Conservation (phyloP, 2,888 invertebrate genomes). For the Rhingia campestris region DNA sequence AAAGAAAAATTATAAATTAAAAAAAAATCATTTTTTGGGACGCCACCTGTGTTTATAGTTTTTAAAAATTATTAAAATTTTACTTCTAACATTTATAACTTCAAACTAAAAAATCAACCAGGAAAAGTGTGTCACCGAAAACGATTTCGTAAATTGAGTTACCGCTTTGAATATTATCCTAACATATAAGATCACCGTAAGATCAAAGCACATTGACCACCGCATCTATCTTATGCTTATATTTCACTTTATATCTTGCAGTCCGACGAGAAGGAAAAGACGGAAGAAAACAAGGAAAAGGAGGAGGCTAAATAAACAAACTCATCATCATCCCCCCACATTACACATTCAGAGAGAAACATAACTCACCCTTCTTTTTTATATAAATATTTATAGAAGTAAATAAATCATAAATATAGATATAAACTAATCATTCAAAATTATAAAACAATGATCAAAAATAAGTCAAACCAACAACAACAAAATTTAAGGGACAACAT, state of each 20-base stretch:
- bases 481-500: conserved; percentile 68
- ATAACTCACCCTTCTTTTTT: conserved; percentile 75
- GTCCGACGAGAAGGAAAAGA: conserved; percentile 91
- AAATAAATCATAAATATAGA: conserved; percentile 74
- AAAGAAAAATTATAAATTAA: too few species aligned
- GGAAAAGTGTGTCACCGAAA: background rate
- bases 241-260: conserved; percentile 81
- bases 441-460: conserved; percentile 63
- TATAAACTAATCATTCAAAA: conserved; percentile 74
- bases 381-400: conserved; percentile 75
- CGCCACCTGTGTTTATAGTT: too few species aligned
- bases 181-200: too few species aligned
- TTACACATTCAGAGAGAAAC: conserved; percentile 70
- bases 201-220: too few species aligned
- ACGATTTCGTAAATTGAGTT: too few species aligned
- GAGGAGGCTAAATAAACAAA: conserved; percentile 83
- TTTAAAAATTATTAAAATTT: background rate
- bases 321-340: conserved; percentile 61
- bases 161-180: too few species aligned
- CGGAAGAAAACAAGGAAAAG: conserved; percentile 89
- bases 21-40: too few species aligned
- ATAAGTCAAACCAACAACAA: conserved; percentile 59
- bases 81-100: background rate
- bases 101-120: background rate
- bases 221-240: background rate